phyloP scores from a whole-genome alignment of 2,888 invertebrate species.

The Agonum fuliginosum region DNA sequence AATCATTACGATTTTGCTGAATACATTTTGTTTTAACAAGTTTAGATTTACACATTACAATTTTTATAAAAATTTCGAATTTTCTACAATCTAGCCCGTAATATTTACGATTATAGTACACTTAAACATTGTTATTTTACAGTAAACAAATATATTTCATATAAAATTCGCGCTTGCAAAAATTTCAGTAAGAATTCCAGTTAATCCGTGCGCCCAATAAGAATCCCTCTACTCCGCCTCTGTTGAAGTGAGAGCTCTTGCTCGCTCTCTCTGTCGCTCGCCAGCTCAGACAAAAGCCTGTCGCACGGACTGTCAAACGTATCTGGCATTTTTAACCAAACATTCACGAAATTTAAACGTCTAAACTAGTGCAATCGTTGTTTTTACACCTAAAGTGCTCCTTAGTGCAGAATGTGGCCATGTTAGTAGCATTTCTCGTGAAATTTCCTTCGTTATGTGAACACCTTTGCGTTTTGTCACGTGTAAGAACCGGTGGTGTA shows the following conservation, averaged over 20 bases:
- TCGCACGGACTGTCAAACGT: slow-evolving; percentile 60
- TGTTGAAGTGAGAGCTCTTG: slow-evolving; percentile 50
- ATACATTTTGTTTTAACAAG: too few relatives aligned
- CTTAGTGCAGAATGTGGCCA: slow-evolving; percentile 8
- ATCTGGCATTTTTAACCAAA: slow-evolving; percentile 50
- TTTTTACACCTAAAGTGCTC: not conserved
- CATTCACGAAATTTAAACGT: slow-evolving; percentile 12
- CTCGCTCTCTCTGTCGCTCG: slow-evolving; percentile 52
- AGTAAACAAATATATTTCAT: too few relatives aligned
- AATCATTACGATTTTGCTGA: too few relatives aligned
- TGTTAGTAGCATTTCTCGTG: not conserved
- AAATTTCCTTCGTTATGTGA: slow-evolving; percentile 8
- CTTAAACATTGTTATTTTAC: not conserved
- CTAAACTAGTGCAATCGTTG: not conserved
- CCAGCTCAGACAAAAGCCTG: slow-evolving; percentile 61
- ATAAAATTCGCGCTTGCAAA: too few relatives aligned
- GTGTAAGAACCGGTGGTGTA: slow-evolving; percentile 39
- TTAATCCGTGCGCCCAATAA: slow-evolving; percentile 17
- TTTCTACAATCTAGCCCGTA: too few relatives aligned
- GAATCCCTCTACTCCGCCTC: slow-evolving; percentile 12
- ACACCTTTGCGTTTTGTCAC: slow-evolving; percentile 29
- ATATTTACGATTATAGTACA: not conserved
- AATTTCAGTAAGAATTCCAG: too few relatives aligned
- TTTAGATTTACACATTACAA: too few relatives aligned
- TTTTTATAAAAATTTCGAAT: too few relatives aligned